A percentile compares a stretch with the other conserved stretches of the same genome.
Conservation (phyloP, 2,797 vertebrate species). For the Buceros bicornis region DNA sequence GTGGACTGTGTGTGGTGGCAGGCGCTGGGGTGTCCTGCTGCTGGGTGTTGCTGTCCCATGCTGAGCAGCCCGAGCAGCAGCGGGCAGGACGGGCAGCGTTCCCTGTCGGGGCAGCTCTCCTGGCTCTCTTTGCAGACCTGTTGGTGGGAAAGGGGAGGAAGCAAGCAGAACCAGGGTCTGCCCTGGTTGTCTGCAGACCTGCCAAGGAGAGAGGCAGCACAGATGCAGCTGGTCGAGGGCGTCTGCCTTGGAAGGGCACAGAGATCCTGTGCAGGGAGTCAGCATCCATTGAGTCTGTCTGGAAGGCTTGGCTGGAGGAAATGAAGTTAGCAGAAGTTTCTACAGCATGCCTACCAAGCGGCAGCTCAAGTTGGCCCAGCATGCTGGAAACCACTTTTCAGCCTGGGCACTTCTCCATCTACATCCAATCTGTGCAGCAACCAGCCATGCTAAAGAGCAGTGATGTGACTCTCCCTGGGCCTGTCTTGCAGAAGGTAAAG, state of each 20-base stretch:
- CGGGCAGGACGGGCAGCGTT: neutral
- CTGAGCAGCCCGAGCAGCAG: neutral
- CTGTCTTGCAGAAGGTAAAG: slow-evolving; percentile 15
- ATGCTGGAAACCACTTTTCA: slow-evolving; percentile 26
- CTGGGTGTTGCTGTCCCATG: neutral
- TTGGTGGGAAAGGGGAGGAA: neutral
- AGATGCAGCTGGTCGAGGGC: neutral
- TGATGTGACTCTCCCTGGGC: slow-evolving; percentile 8
- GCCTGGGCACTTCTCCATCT: slow-evolving; percentile 43
- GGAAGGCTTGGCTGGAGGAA: slow-evolving; percentile 29
- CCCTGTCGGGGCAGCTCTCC: neutral
- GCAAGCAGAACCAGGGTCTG: neutral
- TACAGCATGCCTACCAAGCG: neutral
- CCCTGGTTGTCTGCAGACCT: neutral
- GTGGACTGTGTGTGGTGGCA: neutral
- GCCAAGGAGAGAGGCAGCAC: slow-evolving; percentile 5
- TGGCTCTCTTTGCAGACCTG: neutral
- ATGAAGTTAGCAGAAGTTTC: slow-evolving; percentile 34
- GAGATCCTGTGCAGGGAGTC: neutral
- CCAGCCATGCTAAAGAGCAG: neutral
- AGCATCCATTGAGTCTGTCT: neutral
- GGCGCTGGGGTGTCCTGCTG: neutral
- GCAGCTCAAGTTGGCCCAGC: slow-evolving; percentile 5
- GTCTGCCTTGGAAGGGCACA: slow-evolving; percentile 30
- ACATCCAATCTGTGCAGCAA: slow-evolving; percentile 44